Conservation (phyloP, 2,113 vertebrate species). For the Chrysemys picta region DNA sequence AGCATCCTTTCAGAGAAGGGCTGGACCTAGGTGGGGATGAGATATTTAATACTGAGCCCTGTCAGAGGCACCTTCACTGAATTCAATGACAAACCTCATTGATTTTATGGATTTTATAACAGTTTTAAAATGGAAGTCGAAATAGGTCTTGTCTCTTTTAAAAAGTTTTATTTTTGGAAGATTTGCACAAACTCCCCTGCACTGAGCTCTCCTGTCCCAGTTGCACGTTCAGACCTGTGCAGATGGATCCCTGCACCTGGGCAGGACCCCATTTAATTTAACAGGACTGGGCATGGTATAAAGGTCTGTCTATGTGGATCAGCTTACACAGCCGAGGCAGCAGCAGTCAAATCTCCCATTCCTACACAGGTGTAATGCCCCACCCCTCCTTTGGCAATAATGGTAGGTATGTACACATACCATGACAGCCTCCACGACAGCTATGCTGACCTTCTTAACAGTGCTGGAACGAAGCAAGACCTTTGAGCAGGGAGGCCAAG, state of each 20-base stretch:
- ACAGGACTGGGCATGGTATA: neutral
- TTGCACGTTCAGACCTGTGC: neutral
- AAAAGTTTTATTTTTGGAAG: neutral
- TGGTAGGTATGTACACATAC: neutral
- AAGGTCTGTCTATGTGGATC: neutral
- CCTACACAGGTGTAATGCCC: neutral
- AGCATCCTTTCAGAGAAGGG: neutral
- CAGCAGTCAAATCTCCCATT: neutral
- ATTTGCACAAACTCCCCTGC: neutral
- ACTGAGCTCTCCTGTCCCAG: neutral
- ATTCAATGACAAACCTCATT: neutral
- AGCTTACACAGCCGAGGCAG: neutral
- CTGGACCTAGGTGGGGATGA: neutral
- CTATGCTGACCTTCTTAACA: neutral
- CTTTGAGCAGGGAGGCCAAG: neutral
- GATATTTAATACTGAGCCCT: neutral
- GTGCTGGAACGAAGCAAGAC: neutral
- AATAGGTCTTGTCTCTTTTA: neutral
- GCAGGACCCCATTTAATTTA: neutral
- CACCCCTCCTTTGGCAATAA: neutral
- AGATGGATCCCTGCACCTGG: neutral
- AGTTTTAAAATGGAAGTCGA: neutral
- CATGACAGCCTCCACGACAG: neutral
- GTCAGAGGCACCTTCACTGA: neutral
- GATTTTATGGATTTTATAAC: neutral